phyloP scores from a whole-genome alignment of 92 coral and sea anemone genomes.

The Umimayanthus kanabou region DNA sequence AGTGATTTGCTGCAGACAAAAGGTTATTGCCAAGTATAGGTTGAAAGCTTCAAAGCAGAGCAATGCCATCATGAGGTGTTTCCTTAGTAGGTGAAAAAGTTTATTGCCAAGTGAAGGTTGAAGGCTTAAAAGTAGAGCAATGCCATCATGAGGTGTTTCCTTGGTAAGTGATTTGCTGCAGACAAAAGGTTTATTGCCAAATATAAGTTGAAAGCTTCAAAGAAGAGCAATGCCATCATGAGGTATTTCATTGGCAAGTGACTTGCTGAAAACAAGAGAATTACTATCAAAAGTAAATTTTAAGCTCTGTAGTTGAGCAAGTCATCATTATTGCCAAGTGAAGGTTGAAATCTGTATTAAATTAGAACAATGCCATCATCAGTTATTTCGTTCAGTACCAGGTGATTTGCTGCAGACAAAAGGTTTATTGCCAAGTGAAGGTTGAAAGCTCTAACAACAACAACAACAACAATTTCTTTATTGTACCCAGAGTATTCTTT shows the following conservation, averaged over 20 bases:
- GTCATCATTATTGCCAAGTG: too few species aligned
- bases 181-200: background rate
- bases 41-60: background rate
- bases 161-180: conserved; percentile 56
- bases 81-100: background rate
- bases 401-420: too few species aligned
- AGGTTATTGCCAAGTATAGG: background rate
- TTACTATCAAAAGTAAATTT: too few species aligned
- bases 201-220: conserved; percentile 53
- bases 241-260: conserved; percentile 46
- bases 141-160: background rate
- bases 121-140: background rate
- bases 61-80: background rate
- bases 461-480: too few species aligned
- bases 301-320: too few species aligned
- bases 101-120: background rate
- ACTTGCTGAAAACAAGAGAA: background rate
- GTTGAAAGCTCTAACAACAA: background rate
- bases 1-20: conserved; percentile 19
- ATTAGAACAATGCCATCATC: too few species aligned
- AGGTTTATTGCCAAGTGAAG: background rate
- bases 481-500: too few species aligned
- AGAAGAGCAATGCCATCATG: conserved; percentile 88
- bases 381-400: too few species aligned
- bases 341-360: too few species aligned